Evolutionary conservation across 1,140 invertebrate genomes (phyloP), one percentile per base, ranked within the genome.

Genomic region (Stegodyphus mimosarum): DNA sequence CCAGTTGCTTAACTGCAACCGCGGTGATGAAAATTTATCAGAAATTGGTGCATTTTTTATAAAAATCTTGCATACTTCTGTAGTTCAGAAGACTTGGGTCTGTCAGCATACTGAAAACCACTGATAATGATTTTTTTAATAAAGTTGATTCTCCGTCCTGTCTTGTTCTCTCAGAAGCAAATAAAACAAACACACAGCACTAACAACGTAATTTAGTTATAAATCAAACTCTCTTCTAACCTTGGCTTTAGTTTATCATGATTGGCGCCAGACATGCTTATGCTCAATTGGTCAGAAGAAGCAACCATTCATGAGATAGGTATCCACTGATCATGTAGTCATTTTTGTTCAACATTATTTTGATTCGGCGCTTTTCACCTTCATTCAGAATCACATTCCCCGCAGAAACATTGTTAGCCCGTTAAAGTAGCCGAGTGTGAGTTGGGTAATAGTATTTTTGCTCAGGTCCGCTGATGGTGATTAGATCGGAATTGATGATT

Each of bases 401-500:
- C 33, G 33, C 33, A 33, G 33, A 33, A 33, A 33, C 33, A 33
- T 33, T 33, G 33, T 33, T 33, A 33, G 33, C 33, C 33, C 1
- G 33, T 33, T 33, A 33, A 33, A 60, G 55, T 10, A 17, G 64
- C 17, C 9, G 64, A 13, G 1, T 67, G 7, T 17, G 2, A 33
- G 70, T 73, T 81, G 70, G 73, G 79, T 48, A 72, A 81, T 67
- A 72, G 17, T 73, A 69, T 51, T 49, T 64, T 51, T 9, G 48
- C 53, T 64, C 13, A 33, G 17, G 50, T 55, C 48, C 11, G 52
- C 53, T 76, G 74, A 81, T 81, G 33, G 69, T 18, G 79, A 81
- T 81, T 72, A 81, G 79, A 81, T 81, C n/a, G 18, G 70, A 49
- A 64, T 73, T 55, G 79, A 81, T 64, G 79, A 81, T 17, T 71